Evolutionary conservation across 2,888 invertebrate species (phyloP), one percentile per base, ranked within the genome.

Genomic region (Patella caerulea): DNA sequence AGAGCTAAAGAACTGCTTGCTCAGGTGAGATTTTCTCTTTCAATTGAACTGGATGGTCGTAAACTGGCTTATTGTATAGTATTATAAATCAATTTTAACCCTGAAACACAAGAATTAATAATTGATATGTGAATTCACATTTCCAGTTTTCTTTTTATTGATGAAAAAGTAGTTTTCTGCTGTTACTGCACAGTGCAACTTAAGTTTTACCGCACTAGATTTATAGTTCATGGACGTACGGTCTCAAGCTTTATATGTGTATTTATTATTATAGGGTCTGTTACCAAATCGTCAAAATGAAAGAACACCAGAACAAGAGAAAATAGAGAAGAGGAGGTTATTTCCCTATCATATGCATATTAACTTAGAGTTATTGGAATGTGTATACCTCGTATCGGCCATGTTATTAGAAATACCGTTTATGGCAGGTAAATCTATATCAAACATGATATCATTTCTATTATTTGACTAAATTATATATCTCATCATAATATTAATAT

Each of bases 281-380:
- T 92, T 90, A 77, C 85, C 89, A 56, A 90, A 91, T 79, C 83
- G 91, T 54, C 91, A 98, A 89, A 97, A 98, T 91, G 99, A 99
- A 92, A 95, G 98, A 45, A 98, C 98, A 56, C 96, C 97, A 76
- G 99, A 99, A 91, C 99, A 99, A 91, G 99, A 99, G 91, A 98
- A 98, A 92, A 96, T 98, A 76, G 98, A 98, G 90, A 98, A 98
- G 90, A 96, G 98, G 88, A 85, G 98, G 34, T 98, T 98, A 93
- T 96, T 99, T 95, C 99, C 99, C 1, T 99, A 99, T 95, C 99
- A 99, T 92, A 99, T 99, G 98, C 99, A 99, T 93, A 98, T 99
- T 83, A 99, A 99, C 92, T 93, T 99, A 89, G 99, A 99, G 91
- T 93, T 99, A 79, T 93, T 99, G 73, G 99, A 99, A 92, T 99